Base-by-base conservation (phyloP, 2,113 vertebrate genomes). In the Micronycteris hirsuta region DNA sequence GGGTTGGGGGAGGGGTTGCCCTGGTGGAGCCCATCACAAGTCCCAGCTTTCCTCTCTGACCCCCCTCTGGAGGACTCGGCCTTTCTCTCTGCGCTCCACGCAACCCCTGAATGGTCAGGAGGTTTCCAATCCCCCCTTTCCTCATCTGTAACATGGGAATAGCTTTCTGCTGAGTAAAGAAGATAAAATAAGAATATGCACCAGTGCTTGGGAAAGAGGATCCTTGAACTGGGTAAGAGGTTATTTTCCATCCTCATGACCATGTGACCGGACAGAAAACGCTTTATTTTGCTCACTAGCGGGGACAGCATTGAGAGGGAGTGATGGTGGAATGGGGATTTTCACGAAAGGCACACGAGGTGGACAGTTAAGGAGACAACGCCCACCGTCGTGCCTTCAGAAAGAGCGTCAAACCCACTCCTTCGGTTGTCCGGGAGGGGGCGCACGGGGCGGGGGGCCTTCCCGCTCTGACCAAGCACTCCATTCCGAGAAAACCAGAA, bases 401-500 rank as follows among this genome's bases (percentile, higher is more conserved):
- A 94, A 97, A 95, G 96, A 93, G 92, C 90, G 54, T 94, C 90
- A 95, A 97, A 54, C 68, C 81, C 88, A 49, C 71, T 82, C 88
- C 93, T 97, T 13, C 17, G 54, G 56, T 95, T 89, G 93, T 96
- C 92, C 58, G 87, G 96, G 96, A 94, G 93, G 93, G 88, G 94
- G 22, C n/a, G n/a, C n/a, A n/a, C n/a, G n/a, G n/a, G n/a, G n/a
- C n/a, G n/a, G 70, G 89, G 89, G 36, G 71, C 80, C 84, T 96
- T 96, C 97, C 91, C 28, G 5, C 7, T 33, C 74, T 26, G 61
- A 97, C 70, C 70, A 95, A 33, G 94, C 36, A 24, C 93, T 85
- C 95, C 76, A 86, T 95, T 94, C 95, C 97, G 93, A 71, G 92
- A 96, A 98, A 97, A 97, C 94, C 93, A 96, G 96, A 52, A 97